These are phyloP conservation scores for Sialia sialis DNA, from an alignment of 2,113 vertebrate species.

Conservation along the genomic window DNA sequence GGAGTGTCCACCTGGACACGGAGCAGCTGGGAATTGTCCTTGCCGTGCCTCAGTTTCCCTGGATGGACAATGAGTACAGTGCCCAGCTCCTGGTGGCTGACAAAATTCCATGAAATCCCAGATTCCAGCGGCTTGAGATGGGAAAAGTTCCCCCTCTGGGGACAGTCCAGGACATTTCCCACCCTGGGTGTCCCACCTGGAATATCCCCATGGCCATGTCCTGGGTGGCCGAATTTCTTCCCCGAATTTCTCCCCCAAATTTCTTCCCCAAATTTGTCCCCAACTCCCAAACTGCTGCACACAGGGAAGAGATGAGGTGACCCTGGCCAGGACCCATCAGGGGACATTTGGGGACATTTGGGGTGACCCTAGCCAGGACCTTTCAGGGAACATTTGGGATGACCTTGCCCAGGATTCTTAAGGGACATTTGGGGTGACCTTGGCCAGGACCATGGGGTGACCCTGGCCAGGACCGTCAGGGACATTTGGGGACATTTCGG, in stretches of 20 bases:
- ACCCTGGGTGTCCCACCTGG: neutral
- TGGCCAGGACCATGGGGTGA: accelerated
- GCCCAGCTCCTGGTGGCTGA: neutral
- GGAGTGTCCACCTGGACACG: neutral
- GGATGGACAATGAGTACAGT: neutral
- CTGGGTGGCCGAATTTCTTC: too few species aligned
- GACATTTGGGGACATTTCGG: too few species aligned
- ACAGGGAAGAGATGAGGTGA: too few species aligned
- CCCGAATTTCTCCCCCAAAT: too few species aligned
- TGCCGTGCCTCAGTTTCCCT: neutral
- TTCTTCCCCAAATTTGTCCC: neutral
- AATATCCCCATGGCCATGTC: neutral
- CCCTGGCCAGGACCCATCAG: neutral
- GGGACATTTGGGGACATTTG: neutral
- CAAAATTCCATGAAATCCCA: neutral
- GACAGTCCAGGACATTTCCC: neutral
- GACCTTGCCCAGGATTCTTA: accelerated
- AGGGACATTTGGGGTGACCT: too few species aligned
- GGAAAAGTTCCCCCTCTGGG: neutral
- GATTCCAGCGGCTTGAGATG: accelerated
- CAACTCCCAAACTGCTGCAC: accelerated
- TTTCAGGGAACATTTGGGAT: too few species aligned
- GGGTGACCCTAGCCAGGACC: too few species aligned
- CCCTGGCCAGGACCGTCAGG: neutral
- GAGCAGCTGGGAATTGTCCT: too few species aligned